A percentile compares a stretch with the other conserved stretches of the same genome.
These are phyloP conservation scores for Philopotamus ludificatus DNA, from an alignment of 1,140 invertebrate genomes.

Conservation along the genomic window DNA sequence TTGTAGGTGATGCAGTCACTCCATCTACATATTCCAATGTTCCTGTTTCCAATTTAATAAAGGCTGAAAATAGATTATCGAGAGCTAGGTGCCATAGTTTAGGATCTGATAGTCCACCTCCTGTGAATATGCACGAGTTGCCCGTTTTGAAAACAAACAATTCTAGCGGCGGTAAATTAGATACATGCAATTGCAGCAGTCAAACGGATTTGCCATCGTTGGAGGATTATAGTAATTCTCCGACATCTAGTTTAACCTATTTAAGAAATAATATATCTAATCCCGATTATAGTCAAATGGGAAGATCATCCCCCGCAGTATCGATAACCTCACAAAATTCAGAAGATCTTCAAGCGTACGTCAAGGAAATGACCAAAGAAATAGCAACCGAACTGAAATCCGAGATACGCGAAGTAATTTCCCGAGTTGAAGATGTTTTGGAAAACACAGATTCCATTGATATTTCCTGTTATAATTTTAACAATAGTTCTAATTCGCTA, in stretches of 20 bases:
- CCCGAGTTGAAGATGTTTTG: conserved; percentile 72
- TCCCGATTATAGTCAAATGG: conserved; percentile 58
- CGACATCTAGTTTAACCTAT: conserved; percentile 54
- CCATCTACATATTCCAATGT: conserved; percentile 48
- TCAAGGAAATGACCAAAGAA: conserved; percentile 74
- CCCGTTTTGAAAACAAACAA: conserved; percentile 57
- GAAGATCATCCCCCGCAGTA: conserved; percentile 61
- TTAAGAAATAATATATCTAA: conserved; percentile 51
- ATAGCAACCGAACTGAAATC: conserved; percentile 78
- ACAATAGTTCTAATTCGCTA: conserved; percentile 45
- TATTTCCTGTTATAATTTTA: conserved; percentile 52
- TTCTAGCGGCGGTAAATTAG: conserved; percentile 50
- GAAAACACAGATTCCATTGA: conserved; percentile 62
- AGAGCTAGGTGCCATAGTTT: conserved; percentile 62
- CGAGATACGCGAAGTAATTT: conserved; percentile 76
- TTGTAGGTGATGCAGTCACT: conserved; percentile 64
- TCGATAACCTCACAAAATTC: conserved; percentile 59
- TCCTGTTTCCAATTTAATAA: conserved; percentile 42
- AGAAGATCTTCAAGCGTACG: conserved; percentile 69
- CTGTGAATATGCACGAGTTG: conserved; percentile 53
- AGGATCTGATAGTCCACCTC: conserved; percentile 58
- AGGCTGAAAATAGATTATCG: conserved; percentile 42
- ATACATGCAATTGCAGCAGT: conserved; percentile 69
- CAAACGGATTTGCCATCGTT: conserved; percentile 67
- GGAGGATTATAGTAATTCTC: conserved; percentile 58